Evolutionary conservation across 2,888 invertebrate species (phyloP).

Genomic region (Lamproptera curius): DNA sequence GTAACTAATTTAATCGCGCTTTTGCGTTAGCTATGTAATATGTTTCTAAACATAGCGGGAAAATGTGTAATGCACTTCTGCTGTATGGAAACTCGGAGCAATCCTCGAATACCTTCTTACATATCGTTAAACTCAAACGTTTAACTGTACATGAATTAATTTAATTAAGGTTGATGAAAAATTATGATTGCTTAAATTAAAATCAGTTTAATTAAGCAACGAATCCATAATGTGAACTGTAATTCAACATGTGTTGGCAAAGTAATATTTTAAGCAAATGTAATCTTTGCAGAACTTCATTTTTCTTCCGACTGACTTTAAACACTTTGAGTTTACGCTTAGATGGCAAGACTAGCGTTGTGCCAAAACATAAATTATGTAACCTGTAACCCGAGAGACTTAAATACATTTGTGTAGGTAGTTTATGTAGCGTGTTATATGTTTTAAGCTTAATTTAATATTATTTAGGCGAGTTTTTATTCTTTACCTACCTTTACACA

Average conservation of each 20-base stretch:
- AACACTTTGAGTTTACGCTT: not conserved
- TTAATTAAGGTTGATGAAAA: not conserved
- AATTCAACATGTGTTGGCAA: not conserved
- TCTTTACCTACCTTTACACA: no score
- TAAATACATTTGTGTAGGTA: no score
- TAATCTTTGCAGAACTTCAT: not conserved
- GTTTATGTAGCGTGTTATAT: no score
- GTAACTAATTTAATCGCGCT: conserved; percentile 17
- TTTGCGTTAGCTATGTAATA: conserved; percentile 17
- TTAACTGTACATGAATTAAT: not conserved
- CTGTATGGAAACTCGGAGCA: not conserved
- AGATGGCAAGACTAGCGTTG: not conserved
- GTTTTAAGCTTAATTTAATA: no score
- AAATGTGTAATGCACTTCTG: conserved; percentile 11
- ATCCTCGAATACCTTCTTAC: not conserved
- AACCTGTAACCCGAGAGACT: no score
- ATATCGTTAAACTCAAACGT: conserved; percentile 1
- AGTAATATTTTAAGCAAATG: no score
- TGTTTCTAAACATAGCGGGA: conserved; percentile 8
- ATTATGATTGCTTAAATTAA: not conserved
- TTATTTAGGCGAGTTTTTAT: no score
- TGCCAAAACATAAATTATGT: not conserved
- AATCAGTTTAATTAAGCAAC: not conserved
- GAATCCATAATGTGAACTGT: not conserved
- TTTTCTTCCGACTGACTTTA: not conserved